Conservation (phyloP, 2,888 invertebrate species). For the Heliconius hortense region DNA sequence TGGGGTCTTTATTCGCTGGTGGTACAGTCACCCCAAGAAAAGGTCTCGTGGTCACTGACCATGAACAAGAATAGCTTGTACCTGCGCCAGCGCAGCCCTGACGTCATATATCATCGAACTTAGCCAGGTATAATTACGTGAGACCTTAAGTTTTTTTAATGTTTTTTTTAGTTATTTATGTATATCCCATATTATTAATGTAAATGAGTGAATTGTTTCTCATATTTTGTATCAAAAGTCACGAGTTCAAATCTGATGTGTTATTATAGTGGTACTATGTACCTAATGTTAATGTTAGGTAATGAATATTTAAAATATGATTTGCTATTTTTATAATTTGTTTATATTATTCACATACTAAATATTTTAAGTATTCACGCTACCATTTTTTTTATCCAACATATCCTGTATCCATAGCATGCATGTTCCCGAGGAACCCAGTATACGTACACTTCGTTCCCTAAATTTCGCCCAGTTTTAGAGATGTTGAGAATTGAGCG, state of each 20-base stretch:
- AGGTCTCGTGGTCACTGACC: slow-evolving; percentile 80
- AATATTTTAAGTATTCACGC: too few relatives aligned
- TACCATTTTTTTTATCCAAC: too few relatives aligned
- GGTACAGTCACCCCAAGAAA: slow-evolving; percentile 78
- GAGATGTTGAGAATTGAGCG: too few relatives aligned
- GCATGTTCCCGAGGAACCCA: too few relatives aligned
- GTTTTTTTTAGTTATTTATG: slow-evolving; percentile 6
- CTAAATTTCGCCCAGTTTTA: too few relatives aligned
- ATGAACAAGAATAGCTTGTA: slow-evolving; percentile 74
- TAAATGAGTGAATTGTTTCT: slow-evolving; percentile 4
- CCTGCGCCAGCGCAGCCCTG: slow-evolving; percentile 66
- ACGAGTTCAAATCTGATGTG: slow-evolving; percentile 11
- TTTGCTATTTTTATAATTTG: too few relatives aligned
- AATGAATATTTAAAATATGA: not conserved
- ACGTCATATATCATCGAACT: slow-evolving; percentile 59
- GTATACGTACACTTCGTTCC: too few relatives aligned
- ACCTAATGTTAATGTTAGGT: not conserved
- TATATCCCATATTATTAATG: slow-evolving; percentile 6
- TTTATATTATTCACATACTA: too few relatives aligned
- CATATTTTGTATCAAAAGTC: not conserved
- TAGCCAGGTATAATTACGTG: slow-evolving; percentile 33
- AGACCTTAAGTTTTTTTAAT: slow-evolving; percentile 7
- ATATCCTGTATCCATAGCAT: too few relatives aligned
- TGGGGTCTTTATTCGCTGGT: slow-evolving; percentile 56
- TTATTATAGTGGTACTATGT: not conserved